Conservation (phyloP, 2,113 vertebrate species). For the Platysternon megacephalum region DNA sequence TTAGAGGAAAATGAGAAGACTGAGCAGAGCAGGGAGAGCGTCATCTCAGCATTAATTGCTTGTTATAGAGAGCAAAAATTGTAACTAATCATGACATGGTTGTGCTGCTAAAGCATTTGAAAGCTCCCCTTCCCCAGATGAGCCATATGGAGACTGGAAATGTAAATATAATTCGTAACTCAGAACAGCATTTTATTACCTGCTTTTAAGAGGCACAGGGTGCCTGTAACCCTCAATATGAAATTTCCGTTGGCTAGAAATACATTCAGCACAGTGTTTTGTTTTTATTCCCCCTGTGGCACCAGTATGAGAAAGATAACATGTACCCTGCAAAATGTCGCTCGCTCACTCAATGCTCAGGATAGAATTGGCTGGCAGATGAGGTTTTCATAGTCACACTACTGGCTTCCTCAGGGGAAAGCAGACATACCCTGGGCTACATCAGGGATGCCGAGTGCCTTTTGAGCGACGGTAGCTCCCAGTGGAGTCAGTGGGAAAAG, state of each 20-base stretch:
- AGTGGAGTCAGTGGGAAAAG: neutral
- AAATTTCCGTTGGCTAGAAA: constrained; percentile 72
- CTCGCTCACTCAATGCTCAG: constrained; percentile 37
- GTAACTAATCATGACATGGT: neutral
- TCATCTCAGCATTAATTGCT: constrained; percentile 17
- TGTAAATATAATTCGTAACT: constrained; percentile 75
- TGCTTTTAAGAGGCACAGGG: constrained; percentile 74
- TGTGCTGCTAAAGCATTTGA: constrained; percentile 45
- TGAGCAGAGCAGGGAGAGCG: neutral
- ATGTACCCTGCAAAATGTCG: constrained; percentile 33
- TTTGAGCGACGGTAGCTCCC: constrained; percentile 8
- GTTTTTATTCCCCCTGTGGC: constrained; percentile 50
- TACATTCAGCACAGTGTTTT: constrained; percentile 69
- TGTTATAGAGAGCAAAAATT: constrained; percentile 34
- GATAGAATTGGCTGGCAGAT: constrained; percentile 54
- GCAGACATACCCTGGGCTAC: constrained; percentile 26
- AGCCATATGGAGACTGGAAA: constrained; percentile 62
- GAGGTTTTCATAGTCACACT: constrained; percentile 34
- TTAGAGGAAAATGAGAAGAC: neutral
- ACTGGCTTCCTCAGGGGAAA: constrained; percentile 45
- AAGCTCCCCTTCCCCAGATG: constrained; percentile 35
- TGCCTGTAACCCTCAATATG: constrained; percentile 71
- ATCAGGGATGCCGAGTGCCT: constrained; percentile 37
- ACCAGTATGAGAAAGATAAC: constrained; percentile 14
- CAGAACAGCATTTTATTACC: constrained; percentile 75